Conservation (phyloP, 2,113 vertebrate genomes). For the Pycnonotus jocosus region DNA sequence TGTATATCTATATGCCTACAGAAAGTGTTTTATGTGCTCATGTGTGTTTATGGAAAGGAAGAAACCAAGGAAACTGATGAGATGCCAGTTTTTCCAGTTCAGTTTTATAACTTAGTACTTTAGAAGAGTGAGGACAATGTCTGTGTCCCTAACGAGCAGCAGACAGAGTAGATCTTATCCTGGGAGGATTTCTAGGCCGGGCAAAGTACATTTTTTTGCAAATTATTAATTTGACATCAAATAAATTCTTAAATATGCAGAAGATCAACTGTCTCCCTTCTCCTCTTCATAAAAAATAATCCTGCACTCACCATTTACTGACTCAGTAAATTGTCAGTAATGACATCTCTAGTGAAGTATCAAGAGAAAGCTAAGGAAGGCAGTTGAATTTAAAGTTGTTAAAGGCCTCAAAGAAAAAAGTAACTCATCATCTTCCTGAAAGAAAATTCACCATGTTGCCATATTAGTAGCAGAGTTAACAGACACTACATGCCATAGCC, state of each 20-base stretch:
- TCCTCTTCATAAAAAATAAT: background rate
- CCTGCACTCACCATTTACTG: background rate
- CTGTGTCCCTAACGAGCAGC: background rate
- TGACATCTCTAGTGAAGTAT: conserved; percentile 29
- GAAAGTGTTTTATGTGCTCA: background rate
- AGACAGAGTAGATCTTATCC: background rate
- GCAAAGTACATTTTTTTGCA: background rate
- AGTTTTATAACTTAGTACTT: background rate
- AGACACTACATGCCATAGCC: background rate
- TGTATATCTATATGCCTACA: background rate
- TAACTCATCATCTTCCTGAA: background rate
- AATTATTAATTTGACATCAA: conserved; percentile 27
- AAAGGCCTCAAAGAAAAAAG: conserved; percentile 34
- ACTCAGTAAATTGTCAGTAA: conserved; percentile 18
- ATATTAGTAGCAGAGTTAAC: background rate
- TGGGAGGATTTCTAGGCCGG: background rate
- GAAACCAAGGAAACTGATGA: background rate
- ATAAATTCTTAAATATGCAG: conserved; percentile 39
- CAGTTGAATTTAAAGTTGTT: background rate
- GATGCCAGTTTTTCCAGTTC: background rate
- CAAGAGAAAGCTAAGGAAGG: conserved; percentile 15
- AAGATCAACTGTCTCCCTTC: background rate
- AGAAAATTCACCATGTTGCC: background rate
- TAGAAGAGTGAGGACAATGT: background rate
- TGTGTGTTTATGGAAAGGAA: background rate